phyloP scores from a whole-genome alignment of 1,140 invertebrate species.

The Brachionus angularis region DNA sequence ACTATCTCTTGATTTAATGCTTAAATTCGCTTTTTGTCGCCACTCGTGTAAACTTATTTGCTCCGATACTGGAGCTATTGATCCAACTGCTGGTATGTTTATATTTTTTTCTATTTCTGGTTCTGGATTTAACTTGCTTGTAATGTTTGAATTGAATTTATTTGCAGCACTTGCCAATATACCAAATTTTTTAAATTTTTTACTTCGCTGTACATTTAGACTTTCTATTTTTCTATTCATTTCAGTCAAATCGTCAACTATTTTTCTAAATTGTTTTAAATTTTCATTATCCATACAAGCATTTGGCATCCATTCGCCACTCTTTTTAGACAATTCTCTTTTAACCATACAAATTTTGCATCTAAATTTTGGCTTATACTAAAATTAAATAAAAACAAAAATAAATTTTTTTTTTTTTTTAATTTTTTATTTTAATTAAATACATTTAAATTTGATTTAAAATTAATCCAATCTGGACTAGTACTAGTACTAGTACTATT shows the following conservation, averaged over 20 bases:
- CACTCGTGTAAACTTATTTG: slow-evolving; percentile 10
- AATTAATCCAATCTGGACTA: too few species aligned
- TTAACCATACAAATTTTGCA: slow-evolving; percentile 27
- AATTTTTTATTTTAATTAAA: neutral
- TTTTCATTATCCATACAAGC: neutral
- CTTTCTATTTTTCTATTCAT: neutral
- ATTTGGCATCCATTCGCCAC: neutral
- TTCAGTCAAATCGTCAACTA: neutral
- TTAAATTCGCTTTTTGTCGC: slow-evolving; percentile 9
- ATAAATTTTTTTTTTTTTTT: neutral
- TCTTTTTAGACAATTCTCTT: slow-evolving; percentile 9
- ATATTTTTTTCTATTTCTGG: neutral
- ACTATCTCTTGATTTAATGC: too few species aligned
- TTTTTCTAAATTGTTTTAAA: neutral
- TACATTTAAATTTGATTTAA: too few species aligned
- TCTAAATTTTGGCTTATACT: neutral
- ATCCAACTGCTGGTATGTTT: too few species aligned
- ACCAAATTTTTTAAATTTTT: slow-evolving; percentile 19
- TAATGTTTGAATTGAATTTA: slow-evolving; percentile 18
- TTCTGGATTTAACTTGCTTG: neutral
- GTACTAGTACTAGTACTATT: too few species aligned
- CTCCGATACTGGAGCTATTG: too few species aligned
- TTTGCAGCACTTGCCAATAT: neutral
- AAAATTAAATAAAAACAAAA: neutral
- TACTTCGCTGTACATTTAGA: neutral